Conservation (phyloP, 1,140 invertebrate species). For the Agrypnia vestita region DNA sequence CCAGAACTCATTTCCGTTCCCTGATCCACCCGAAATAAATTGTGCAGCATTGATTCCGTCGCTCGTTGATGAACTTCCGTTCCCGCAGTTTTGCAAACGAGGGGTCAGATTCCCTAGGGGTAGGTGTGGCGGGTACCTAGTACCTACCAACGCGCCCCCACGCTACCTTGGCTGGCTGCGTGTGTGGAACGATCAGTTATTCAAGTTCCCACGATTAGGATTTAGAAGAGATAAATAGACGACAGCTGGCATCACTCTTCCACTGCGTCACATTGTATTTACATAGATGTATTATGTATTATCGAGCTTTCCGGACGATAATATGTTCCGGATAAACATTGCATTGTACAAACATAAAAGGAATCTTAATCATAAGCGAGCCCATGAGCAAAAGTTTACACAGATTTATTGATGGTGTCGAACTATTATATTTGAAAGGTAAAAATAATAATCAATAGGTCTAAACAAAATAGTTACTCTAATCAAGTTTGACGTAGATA, state of each 20-base stretch:
- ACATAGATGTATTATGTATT: too few species aligned
- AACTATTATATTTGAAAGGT: too few species aligned
- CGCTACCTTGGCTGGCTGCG: constrained; percentile 8
- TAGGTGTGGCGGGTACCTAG: neutral
- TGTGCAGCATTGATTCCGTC: constrained; percentile 24
- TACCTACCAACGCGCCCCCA: constrained; percentile 17
- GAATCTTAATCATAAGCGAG: too few species aligned
- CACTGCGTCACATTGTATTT: neutral
- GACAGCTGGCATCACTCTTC: constrained; percentile 14
- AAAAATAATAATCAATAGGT: too few species aligned
- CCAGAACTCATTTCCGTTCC: neutral
- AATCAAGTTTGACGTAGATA: too few species aligned
- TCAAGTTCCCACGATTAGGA: constrained; percentile 31
- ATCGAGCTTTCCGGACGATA: too few species aligned
- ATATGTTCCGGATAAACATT: too few species aligned
- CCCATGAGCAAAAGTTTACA: too few species aligned
- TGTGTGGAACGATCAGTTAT: constrained; percentile 1
- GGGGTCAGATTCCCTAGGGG: neutral
- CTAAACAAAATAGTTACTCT: too few species aligned
- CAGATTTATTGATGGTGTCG: too few species aligned
- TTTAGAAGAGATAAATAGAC: constrained; percentile 3
- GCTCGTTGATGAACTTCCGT: constrained; percentile 39
- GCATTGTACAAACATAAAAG: too few species aligned
- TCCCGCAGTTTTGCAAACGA: constrained; percentile 42
- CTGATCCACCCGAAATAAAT: constrained; percentile 1